Base-by-base conservation (phyloP, 2,113 vertebrate genomes). In the Heteronetta atricapilla region DNA sequence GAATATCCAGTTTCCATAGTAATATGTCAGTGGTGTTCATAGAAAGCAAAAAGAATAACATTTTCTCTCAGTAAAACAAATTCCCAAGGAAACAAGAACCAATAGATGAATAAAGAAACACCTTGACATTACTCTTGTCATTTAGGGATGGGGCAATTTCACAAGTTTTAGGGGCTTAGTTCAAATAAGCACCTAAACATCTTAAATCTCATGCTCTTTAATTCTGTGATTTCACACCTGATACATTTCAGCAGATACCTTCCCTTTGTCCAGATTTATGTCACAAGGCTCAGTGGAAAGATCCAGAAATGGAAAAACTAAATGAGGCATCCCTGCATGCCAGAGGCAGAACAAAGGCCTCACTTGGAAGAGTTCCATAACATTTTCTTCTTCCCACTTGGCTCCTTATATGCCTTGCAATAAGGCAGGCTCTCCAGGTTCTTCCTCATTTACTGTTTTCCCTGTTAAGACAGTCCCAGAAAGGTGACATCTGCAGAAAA, bases 1-100 rank as follows among this genome's bases (percentile, higher is more conserved):
- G 69, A 94, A 90, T 53, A 92, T 92, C n/a, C 36, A 64, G 86
- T 97, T 96, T 86, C 96, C 95, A 96, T 92, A 92, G 90, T 44
- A 84, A 96, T 95, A 58, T 83, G 85, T 83, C 68, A 74, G 76
- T 85, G 15, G 36, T 82, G 55, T n/a, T 89, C 29, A 66, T 3
- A 66, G 59, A 90, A 93, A 90, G 68, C 38, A 79, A 95, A 94
- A 92, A 90, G 48, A 82, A 36, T 58, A 89, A 66, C 1, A 50
- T 92, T 93, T 96, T 96, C 63, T 67, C 59, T 76, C 50, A 38
- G 38, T 82, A 69, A 92, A 96, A 90, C 36, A 85, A 92, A 94
- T 63, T 93, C 81, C 88, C 66, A 92, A 85, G 58, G 67, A 95
- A 92, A 89, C 50, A 85, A 87, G 81, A 84, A 90, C 86, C 94